Percentiles rank a stretch among this genome's conserved stretches.
Evolutionary conservation across 2,888 invertebrate species (phyloP).

Genomic region (Andrena bucephala): DNA sequence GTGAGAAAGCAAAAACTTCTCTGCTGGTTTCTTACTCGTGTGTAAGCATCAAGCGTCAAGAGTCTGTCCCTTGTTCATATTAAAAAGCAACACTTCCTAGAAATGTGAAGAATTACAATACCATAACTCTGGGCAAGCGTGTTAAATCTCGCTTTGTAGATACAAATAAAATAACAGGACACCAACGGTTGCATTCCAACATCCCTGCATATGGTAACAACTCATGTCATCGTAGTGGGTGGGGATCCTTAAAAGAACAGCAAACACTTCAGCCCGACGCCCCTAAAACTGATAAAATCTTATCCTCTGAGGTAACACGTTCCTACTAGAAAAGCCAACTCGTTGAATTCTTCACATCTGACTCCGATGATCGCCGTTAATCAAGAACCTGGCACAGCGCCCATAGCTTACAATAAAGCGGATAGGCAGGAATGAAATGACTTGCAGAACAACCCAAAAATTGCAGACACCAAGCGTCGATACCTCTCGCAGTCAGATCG

Average conservation of each 20-base stretch:
- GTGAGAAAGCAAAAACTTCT: background rate
- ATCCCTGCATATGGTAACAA: conserved; percentile 12
- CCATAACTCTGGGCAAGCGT: background rate
- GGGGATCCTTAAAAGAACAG: background rate
- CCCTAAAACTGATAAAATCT: background rate
- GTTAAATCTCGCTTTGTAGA: background rate
- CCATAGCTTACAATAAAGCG: background rate
- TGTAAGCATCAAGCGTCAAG: too few relatives aligned
- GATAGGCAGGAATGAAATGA: background rate
- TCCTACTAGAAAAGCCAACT: background rate
- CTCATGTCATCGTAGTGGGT: background rate
- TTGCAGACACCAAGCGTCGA: background rate
- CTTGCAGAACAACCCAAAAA: background rate
- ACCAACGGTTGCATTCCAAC: background rate
- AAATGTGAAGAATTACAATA: background rate
- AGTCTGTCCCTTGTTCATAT: background rate
- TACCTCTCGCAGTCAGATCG: too few relatives aligned
- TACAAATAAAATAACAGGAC: background rate
- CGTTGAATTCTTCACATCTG: too few relatives aligned
- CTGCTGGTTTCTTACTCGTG: background rate
- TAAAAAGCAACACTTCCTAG: background rate
- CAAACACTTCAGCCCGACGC: background rate
- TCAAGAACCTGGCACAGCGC: too few relatives aligned
- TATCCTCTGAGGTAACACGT: background rate
- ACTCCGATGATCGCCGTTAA: too few relatives aligned